Evolutionary conservation across 2,113 vertebrate genomes (phyloP), one percentile per base, ranked within the genome.

Genomic region (Recurvirostra avosetta): DNA sequence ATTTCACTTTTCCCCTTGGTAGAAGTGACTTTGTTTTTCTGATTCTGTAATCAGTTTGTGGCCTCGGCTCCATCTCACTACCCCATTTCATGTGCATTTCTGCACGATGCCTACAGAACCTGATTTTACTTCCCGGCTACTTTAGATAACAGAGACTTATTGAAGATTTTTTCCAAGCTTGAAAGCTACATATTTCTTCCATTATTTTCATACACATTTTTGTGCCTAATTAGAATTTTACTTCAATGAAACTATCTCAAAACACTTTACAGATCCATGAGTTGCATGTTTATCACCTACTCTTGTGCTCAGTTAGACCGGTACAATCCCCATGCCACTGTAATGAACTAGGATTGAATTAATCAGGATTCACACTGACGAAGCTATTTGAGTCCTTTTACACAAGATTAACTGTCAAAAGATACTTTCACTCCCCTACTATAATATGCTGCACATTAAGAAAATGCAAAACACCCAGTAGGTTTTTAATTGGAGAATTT

Each of bases 241-340:
- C 23, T 80, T 58, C 36, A 79, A 73, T 4, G 5, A 49, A 90
- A 55, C 34, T 52, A 30, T 59, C 41, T 86, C 41, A 47, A 50
- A 93, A 74, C 32, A 45, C 22, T 73, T 66, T 32, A 61, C 32
- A 86, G 63, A 47, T 19, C 26, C 38, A 20, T 7, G 18, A 34
- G 59, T 11, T 80, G 30, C 17, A 11, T 7, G 34, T 67, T 61
- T 38, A 55, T 40, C 49, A 43, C 16, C 8, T 62, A 8, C 32
- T 36, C 12, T 4, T n/a, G 78, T 50, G 55, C 47, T 63, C 62
- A 58, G 66, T 22, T 36, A 19, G 2, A 15, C 4, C 0, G 1
- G 25, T 45, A 81, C 20, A 49, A 88, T 20, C 25, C 41, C n/a
- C 41, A 45, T 0, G 2, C 12, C 41, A 19, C 38, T 47, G 75